Percentiles rank a stretch among this genome's conserved stretches.
Conservation (phyloP, 37 sponge, comb jelly and placozoan species). For the Lycopodina hypogea region DNA sequence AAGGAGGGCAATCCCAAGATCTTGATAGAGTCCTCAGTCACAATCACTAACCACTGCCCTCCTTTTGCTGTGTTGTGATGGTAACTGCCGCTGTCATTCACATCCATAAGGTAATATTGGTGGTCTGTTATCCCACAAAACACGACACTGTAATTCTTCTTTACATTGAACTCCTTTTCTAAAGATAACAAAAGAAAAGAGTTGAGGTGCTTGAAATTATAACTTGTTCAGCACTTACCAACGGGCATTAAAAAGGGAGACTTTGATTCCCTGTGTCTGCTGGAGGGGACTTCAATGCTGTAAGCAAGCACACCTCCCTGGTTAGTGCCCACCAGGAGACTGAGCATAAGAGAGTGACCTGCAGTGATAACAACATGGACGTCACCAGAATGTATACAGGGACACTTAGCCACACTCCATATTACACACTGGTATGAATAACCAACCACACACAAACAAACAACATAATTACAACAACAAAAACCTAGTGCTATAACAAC, state of each 20-base stretch:
- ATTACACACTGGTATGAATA: background rate
- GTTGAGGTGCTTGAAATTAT: background rate
- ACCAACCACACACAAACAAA: background rate
- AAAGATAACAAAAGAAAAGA: background rate
- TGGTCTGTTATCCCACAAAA: constrained; percentile 69
- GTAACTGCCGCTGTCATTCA: constrained; percentile 50
- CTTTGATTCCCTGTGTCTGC: constrained; percentile 40
- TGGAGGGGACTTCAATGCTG: constrained; percentile 63
- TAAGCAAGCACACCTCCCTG: constrained; percentile 58
- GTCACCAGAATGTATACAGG: too few species aligned
- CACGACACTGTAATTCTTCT: constrained; percentile 55
- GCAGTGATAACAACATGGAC: too few species aligned
- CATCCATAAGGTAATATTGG: constrained; percentile 57
- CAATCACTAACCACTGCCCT: constrained; percentile 57
- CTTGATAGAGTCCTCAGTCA: constrained; percentile 68
- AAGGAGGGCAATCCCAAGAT: constrained; percentile 27
- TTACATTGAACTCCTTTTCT: constrained; percentile 60
- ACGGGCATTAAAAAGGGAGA: constrained; percentile 56
- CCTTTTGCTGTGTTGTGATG: constrained; percentile 28
- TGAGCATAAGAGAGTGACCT: constrained; percentile 29
- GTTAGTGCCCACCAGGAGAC: constrained; percentile 65
- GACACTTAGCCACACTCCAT: background rate
- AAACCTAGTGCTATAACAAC: too few species aligned
- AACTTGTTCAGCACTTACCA: constrained; percentile 18
- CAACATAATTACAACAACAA: background rate